Base-by-base conservation (phyloP, 2,113 vertebrate species). In the Ursus arctos region DNA sequence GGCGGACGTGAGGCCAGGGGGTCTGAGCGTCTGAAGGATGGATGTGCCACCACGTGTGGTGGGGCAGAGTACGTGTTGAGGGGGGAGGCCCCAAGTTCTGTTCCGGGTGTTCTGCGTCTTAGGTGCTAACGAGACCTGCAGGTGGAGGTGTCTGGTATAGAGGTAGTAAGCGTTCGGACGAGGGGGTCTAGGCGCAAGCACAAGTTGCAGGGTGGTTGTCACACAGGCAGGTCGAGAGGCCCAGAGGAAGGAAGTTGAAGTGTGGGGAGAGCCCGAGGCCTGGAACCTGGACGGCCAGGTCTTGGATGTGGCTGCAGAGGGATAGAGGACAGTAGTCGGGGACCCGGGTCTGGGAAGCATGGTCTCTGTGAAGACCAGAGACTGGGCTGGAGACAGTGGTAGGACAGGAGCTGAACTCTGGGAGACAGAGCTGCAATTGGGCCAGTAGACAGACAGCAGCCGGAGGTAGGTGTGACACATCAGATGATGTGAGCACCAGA, bases 121-220 rank as follows among this genome's bases (percentile, higher is more conserved):
- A 24, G 43, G 11, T 2, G 1, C 14, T 31, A 4, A 4, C 69
- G 21, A 24, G 63, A 19, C 6, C 1, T 6, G 15, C 1, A 5
- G 63, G 51, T 22, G 55, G 65, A 43, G 16, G 63, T 4, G 4
- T 22, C 63, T 36, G 1, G 13, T 22, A 0, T 18, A 7, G 21
- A 19, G 11, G 4, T 84, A 31, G 55, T 16, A 3, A 31, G 31
- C 2, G 7, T 51, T 72, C 24, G 15, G 36, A 43, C 2, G 1
- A 22, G 63, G 13, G 43, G 36, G 65, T 7, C 63, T 55, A 26
- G 43, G 28, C 22, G 43, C 22, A 13, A 3, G 43, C 26, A 22
- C n/a, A 24, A 16, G 7, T 15, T 31, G 22, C 57, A 21, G 1
- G 11, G 6, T 36, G 81, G 13, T 51, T 47, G 47, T 53, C 47